Conservation (phyloP, 2,888 invertebrate species). For the Clanis bilineata region DNA sequence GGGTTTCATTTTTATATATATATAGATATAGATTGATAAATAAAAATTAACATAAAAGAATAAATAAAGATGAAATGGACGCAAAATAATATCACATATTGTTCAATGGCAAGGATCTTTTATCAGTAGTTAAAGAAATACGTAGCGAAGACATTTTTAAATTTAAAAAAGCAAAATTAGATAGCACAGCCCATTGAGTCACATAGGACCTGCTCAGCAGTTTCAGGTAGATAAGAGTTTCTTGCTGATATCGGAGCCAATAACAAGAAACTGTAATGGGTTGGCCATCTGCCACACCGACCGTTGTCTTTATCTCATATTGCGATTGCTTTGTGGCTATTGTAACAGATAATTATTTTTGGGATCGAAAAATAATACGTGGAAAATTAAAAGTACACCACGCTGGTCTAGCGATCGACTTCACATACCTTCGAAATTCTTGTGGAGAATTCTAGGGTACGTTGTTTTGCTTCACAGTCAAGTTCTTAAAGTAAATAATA, state of each 20-base stretch:
- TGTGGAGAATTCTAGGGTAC: too few relatives aligned
- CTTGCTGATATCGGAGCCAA: constrained; percentile 15
- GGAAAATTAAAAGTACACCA: too few relatives aligned
- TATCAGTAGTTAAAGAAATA: neutral
- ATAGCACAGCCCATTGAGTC: neutral
- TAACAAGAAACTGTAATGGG: constrained; percentile 22
- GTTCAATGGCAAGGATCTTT: neutral
- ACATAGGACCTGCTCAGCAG: neutral
- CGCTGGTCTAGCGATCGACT: too few relatives aligned
- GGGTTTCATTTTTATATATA: too few relatives aligned
- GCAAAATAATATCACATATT: too few relatives aligned
- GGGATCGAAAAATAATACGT: neutral
- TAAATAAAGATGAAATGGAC: too few relatives aligned
- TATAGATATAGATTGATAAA: too few relatives aligned
- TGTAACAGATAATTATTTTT: neutral
- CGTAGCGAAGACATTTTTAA: neutral
- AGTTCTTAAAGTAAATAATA: too few relatives aligned
- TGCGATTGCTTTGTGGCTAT: neutral
- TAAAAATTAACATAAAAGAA: too few relatives aligned
- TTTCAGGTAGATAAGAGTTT: constrained; percentile 12
- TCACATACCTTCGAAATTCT: too few relatives aligned
- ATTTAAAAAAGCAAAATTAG: neutral
- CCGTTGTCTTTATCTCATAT: neutral
- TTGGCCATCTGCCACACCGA: constrained; percentile 20
- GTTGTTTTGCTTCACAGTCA: too few relatives aligned